Base-by-base conservation (phyloP, 2,888 invertebrate genomes). In the Phania funesta region DNA sequence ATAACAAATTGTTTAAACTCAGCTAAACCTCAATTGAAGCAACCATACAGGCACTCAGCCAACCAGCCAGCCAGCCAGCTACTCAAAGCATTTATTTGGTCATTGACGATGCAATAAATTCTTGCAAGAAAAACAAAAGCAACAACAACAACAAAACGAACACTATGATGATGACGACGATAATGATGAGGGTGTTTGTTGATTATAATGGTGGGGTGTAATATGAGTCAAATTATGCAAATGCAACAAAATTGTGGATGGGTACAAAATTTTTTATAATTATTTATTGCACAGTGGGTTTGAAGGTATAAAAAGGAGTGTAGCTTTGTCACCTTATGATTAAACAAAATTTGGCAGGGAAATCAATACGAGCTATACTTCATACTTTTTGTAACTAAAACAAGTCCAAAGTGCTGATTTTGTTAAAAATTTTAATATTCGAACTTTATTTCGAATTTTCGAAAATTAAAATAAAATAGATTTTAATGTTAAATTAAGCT, bases 181-280 rank as follows among this genome's bases (percentile, higher is more conserved):
- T 68, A 35, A 67, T 54, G 74, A 79, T 70, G 83, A 75, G 65
- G 79, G 75, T 65, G 74, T 75, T 50, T 70, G 71, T n/a, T 60
- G 68, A 56, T 67, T 70, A 58, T 67, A 24, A 64, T 83, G 74
- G 73, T 60, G 79, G 80, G 76, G 80, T 76, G 80, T 80, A 80
- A 80, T 73, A 56, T 73, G 73, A 76, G 75, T 68, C 62, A 76
- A 73, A 80, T 76, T 83, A 80, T 83, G 76, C 75, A 76, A 75
- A 83, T 83, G 76, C 76, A 83, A 83, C 80, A 68, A 83, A 68
- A 77, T 80, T 80, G 80, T 80, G 71, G 83, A 75, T 74, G 71
- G 16, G 48, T 29, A 76, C 32, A 77, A 74, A 35, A 58, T 64
- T 50, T 35, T 75, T 52, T 35, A 5, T 2, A 24, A 16, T 41